phyloP scores from a whole-genome alignment of 2,888 invertebrate genomes.

The Drosophila algonquin region DNA sequence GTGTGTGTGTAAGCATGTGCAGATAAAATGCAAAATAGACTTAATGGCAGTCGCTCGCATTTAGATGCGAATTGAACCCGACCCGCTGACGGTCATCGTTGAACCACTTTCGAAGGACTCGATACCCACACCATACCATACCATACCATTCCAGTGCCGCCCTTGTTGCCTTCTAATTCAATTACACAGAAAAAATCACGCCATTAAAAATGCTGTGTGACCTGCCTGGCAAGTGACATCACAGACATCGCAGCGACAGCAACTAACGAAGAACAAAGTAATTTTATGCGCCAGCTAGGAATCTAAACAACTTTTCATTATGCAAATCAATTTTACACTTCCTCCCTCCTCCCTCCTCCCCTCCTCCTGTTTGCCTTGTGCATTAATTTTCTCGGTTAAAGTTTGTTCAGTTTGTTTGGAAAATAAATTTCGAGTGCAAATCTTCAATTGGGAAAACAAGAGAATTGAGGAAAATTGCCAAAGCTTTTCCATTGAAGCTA shows the following conservation, averaged over 20 bases:
- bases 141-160: background rate
- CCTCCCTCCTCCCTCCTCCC: background rate
- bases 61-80: constrained; percentile 52
- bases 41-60: constrained; percentile 54
- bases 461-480: constrained; percentile 44
- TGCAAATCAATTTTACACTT: constrained; percentile 76
- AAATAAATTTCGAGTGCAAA: constrained; percentile 75
- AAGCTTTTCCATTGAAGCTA: constrained; percentile 11
- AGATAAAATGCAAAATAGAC: constrained; percentile 79
- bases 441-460: constrained; percentile 69
- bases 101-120: background rate
- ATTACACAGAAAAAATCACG: constrained; percentile 62
- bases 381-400: constrained; percentile 45
- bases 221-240: constrained; percentile 54
- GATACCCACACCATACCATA: background rate
- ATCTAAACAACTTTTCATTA: constrained; percentile 74
- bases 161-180: constrained; percentile 55
- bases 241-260: constrained; percentile 2
- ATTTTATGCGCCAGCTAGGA: constrained; percentile 42
- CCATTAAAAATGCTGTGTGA: constrained; percentile 64
- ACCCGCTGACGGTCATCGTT: no score
- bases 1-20: constrained; percentile 28
- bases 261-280: constrained; percentile 25
- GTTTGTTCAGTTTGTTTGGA: constrained; percentile 47
- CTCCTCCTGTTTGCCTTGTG: constrained; percentile 22